Percentiles rank a stretch among this genome's conserved stretches.
Evolutionary conservation across 2,113 vertebrate genomes (phyloP).

Genomic region (Megaptera novaeangliae): DNA sequence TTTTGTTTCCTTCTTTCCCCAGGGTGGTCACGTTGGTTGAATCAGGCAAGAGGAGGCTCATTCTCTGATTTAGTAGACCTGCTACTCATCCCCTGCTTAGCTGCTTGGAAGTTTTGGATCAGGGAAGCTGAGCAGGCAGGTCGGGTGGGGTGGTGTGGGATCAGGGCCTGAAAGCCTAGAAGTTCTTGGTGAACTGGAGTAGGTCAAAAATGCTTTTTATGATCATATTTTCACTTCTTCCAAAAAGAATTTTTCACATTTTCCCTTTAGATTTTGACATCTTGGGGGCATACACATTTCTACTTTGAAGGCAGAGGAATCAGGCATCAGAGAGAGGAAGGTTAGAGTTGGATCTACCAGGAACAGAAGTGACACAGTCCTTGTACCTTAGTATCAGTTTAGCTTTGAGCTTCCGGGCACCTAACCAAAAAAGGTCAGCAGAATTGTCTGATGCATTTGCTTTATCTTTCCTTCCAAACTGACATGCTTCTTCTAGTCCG

Average conservation of each 20-base stretch:
- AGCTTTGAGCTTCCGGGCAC: background rate
- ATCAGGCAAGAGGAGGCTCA: background rate
- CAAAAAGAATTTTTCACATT: background rate
- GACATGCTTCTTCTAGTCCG: background rate
- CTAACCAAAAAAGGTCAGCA: background rate
- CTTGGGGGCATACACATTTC: background rate
- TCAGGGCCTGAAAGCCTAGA: background rate
- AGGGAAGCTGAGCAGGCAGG: background rate
- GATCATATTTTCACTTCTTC: background rate
- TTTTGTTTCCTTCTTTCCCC: background rate
- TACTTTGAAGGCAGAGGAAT: background rate
- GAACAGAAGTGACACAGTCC: background rate
- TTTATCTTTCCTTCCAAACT: background rate
- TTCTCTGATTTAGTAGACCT: background rate
- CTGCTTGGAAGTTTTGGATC: background rate
- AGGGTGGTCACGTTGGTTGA: background rate
- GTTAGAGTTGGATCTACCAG: background rate
- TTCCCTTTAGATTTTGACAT: conserved; percentile 9
- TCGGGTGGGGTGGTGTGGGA: background rate
- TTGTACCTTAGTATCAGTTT: background rate
- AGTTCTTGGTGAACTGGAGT: background rate
- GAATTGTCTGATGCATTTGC: background rate
- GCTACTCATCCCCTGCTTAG: background rate
- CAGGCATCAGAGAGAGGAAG: background rate
- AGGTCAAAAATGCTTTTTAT: background rate